phyloP scores from a whole-genome alignment of 2,888 invertebrate genomes.

The Idaea dimidiata region DNA sequence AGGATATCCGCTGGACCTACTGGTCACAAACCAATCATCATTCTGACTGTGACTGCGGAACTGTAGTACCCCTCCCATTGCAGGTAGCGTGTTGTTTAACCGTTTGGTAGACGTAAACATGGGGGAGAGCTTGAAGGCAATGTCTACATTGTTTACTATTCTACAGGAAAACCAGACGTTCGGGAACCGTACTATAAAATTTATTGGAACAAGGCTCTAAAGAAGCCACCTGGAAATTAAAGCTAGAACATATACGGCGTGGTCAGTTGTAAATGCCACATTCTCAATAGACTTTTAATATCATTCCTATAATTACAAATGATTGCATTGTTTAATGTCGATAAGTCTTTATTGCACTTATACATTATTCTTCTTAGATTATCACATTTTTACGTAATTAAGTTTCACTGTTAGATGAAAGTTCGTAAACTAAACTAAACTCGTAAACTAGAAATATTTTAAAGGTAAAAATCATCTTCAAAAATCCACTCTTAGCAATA shows the following conservation, averaged over 20 bases:
- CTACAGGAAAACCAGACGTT: constrained; percentile 3
- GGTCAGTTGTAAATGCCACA: neutral
- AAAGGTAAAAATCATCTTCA: too few relatives aligned
- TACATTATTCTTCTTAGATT: neutral
- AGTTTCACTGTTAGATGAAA: neutral
- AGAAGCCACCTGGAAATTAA: neutral
- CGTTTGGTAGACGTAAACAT: constrained; percentile 50
- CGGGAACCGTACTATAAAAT: constrained; percentile 5
- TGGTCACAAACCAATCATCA: constrained; percentile 41
- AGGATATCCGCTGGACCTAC: constrained; percentile 60
- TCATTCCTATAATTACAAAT: neutral
- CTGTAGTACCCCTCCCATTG: constrained; percentile 46
- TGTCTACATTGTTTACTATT: constrained; percentile 24
- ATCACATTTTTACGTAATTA: neutral
- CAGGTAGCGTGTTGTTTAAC: constrained; percentile 53
- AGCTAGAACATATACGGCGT: neutral
- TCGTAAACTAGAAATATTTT: too few relatives aligned
- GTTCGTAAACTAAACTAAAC: too few relatives aligned
- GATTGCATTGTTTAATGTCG: neutral
- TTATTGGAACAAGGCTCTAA: constrained; percentile 4
- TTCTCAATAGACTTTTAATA: neutral
- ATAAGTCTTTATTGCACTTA: neutral
- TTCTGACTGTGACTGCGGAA: constrained; percentile 31
- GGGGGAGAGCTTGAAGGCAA: constrained; percentile 28
- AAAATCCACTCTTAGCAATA: too few relatives aligned